phyloP scores from a whole-genome alignment of 1,140 invertebrate genomes.

The Brachionus paranguensis region DNA sequence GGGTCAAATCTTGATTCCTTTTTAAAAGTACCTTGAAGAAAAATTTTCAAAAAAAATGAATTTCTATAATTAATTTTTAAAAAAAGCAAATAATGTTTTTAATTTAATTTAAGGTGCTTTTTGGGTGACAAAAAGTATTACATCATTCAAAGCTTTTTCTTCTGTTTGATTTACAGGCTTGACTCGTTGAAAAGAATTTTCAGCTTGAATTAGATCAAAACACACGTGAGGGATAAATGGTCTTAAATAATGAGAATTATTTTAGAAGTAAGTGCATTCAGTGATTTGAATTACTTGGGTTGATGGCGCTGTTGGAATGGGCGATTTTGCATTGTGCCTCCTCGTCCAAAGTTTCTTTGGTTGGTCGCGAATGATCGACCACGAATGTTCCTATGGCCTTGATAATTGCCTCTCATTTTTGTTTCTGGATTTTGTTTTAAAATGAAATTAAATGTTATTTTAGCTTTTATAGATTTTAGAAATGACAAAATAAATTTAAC shows the following conservation, averaged over 20 bases:
- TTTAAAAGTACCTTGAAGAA: constrained; percentile 71
- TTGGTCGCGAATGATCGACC: not conserved
- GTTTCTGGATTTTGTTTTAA: not conserved
- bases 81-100: not conserved
- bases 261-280: too few relatives aligned
- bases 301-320: not conserved
- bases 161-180: not conserved
- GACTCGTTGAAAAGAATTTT: not conserved
- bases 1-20: constrained; percentile 79
- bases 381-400: not conserved
- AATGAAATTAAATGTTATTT: not conserved
- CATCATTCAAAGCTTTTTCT: constrained; percentile 31
- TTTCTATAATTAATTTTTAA: not conserved
- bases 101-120: too few relatives aligned
- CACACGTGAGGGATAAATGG: not conserved
- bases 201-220: constrained; percentile 12
- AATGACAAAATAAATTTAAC: not conserved
- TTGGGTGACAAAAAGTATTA: not conserved
- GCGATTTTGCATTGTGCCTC: not conserved
- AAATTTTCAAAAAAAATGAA: constrained; percentile 20
- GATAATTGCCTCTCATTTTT: not conserved
- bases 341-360: not conserved
- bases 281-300: not conserved
- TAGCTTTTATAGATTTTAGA: not conserved
- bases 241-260: not conserved